Evolutionary conservation across 1,140 invertebrate genomes (phyloP).

Genomic region (Agrypnia vestita): DNA sequence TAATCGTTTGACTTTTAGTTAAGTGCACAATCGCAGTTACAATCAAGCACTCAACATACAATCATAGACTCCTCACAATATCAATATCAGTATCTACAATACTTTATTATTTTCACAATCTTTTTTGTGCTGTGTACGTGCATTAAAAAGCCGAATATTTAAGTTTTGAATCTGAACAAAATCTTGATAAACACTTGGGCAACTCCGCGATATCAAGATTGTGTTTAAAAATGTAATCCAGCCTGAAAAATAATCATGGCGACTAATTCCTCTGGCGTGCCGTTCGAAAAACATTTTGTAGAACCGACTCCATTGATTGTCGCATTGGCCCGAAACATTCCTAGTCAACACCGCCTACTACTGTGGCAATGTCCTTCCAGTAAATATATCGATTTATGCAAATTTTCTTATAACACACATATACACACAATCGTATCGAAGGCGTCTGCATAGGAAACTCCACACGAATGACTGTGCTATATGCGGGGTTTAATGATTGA

Average conservation of each 20-base stretch:
- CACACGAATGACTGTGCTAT: slow-evolving; percentile 12
- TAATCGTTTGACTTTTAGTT: too few species aligned
- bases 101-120: too few species aligned
- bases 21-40: too few species aligned
- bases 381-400: slow-evolving; percentile 59
- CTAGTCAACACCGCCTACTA: not conserved
- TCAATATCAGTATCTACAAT: too few species aligned
- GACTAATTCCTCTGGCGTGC: slow-evolving; percentile 27
- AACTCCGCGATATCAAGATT: slow-evolving; percentile 10
- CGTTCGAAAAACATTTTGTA: slow-evolving; percentile 19
- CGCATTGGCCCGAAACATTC: slow-evolving; percentile 22
- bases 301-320: slow-evolving; percentile 32
- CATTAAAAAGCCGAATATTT: too few species aligned
- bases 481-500: slow-evolving; percentile 57
- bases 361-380: slow-evolving; percentile 48
- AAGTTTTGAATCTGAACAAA: not conserved
- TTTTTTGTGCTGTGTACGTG: too few species aligned
- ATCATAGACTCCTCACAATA: too few species aligned
- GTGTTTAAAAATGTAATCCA: slow-evolving; percentile 35
- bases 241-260: slow-evolving; percentile 20
- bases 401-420: slow-evolving; percentile 53
- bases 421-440: slow-evolving; percentile 26
- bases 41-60: too few species aligned
- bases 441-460: slow-evolving; percentile 41
- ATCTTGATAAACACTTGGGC: slow-evolving; percentile 30